Evolutionary conservation across 2,113 vertebrate species (phyloP), one percentile per base, ranked within the genome.

Genomic region (Meleagris gallopavo): DNA sequence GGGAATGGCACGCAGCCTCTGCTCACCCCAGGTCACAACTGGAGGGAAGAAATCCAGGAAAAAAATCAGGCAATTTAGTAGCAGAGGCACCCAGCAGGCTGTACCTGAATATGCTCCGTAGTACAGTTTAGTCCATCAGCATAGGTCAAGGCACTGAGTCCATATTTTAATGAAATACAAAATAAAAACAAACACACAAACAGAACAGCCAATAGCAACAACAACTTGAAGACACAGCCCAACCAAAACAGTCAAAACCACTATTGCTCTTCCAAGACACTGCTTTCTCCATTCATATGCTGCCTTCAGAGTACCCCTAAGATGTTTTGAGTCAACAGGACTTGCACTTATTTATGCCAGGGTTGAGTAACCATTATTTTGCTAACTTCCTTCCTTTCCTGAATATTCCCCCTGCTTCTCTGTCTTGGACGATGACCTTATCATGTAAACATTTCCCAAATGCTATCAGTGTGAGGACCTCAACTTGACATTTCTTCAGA

Each of bases 1-100:
- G 34, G 34, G 34, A 60, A 6, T 0, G 4, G 12, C 61, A 3
- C 17, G 29, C 3, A 2, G 14, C 67, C 29, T 61, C 43, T 52
- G 29, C 7, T 38, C 40, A 14, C 24, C 46, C 36, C 34, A 79
- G 18, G 6, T 91, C 2, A 0, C 34, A 72, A 4, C 10, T 45
- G 71, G 11, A 11, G 36, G 86, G 24, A 69, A 80, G 18, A 1
- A 34, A 11, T 0, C 5, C 40, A 17, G 21, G 70, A 10, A 66
- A 71, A 67, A 83, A 54, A 24, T 50, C n/a, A 71, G n/a, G 27
- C 27, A 43, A 13, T 48, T 74, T 64, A 73, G 41, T 41, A 78
- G 30, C 38, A 82, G 19, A 89, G 3, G 25, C 21, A 82, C 10
- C 22, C 18, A 41, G 67, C 4, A 8, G 9, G 2, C 14, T 84